Evolutionary conservation across 2,888 invertebrate species (phyloP), one percentile per base, ranked within the genome.

Genomic region (Drosophila ustulata): DNA sequence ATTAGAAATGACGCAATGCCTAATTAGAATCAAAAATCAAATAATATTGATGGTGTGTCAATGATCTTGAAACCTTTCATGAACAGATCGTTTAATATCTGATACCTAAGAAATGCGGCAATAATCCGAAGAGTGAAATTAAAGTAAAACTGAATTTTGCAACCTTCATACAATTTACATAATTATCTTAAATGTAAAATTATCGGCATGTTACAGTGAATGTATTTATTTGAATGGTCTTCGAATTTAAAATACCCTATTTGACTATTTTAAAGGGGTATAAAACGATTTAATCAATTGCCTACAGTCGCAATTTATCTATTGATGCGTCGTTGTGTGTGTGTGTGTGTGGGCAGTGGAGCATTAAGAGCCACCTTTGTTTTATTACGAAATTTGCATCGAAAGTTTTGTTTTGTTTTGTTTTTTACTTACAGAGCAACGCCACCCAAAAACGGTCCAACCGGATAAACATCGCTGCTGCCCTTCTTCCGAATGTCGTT

Each of bases 371-470:
- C 11, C 43, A 30, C 6, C 34, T 55, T 66, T 23, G 47, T 56
- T 62, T 51, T 25, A n/a, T 47, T 39, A 18, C 28, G 6, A 39
- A 28, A 47, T 39, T 55, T 28, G 23, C 11, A 11, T 11, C 4
- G 7, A 13, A 8, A 43, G 7, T 23, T 11, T 37, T 32, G 32
- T 37, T 37, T 37, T 37, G 37, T 11, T 11, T n/a, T 11, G 2
- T 37, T 37, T 26, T 50, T 37, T 13, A 95, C 96, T 95, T 92
- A 97, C 97, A 97, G 94, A 69, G 95, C 94, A 77, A 95, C 90
- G 92, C 96, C 97, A 41, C 96, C 96, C 45, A 96, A 90, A 91
- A 97, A 97, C 0, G 96, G 96, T 90, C 94, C 94, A 26, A 95
- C 93, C 49, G 95, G 94, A 73, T 95, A 93, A 61, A 94, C 94